Percentiles rank a stretch among this genome's conserved stretches.
Conservation (phyloP, 2,113 vertebrate genomes). For the Mola mola region DNA sequence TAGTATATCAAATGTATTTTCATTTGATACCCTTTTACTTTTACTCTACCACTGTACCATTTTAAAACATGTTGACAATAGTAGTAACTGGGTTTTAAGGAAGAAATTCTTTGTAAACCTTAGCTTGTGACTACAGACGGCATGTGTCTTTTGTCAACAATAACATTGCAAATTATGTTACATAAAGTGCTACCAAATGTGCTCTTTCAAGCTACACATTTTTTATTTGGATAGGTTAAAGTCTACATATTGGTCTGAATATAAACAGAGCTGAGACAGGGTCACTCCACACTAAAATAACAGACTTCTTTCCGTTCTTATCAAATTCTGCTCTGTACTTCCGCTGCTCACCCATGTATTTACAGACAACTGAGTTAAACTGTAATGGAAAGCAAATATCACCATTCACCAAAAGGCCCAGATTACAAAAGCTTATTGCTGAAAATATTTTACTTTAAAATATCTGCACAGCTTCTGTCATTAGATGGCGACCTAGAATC, state of each 20-base stretch:
- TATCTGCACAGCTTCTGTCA: slow-evolving; percentile 1
- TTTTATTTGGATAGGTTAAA: slow-evolving; percentile 72
- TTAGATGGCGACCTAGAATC: slow-evolving; percentile 50
- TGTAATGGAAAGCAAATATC: slow-evolving; percentile 73
- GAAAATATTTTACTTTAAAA: background rate
- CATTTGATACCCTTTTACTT: too few relatives aligned
- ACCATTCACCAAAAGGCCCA: slow-evolving; percentile 56
- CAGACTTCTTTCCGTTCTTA: slow-evolving; percentile 72
- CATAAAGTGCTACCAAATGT: slow-evolving; percentile 43
- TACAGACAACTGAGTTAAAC: slow-evolving; percentile 71
- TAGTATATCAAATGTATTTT: background rate
- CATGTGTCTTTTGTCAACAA: background rate
- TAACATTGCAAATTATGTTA: slow-evolving; percentile 46
- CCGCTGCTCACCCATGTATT: slow-evolving; percentile 40
- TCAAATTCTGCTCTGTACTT: slow-evolving; percentile 56
- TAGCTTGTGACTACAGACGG: background rate
- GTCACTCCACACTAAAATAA: slow-evolving; percentile 58
- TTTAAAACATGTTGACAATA: too few relatives aligned
- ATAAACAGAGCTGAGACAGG: slow-evolving; percentile 30
- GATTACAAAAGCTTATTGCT: slow-evolving; percentile 20
- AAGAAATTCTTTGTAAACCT: background rate
- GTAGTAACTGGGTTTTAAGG: background rate
- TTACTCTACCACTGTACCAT: too few relatives aligned
- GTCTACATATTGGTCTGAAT: slow-evolving; percentile 56
- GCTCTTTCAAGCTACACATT: slow-evolving; percentile 28